Conservation (phyloP, 92 coral and sea anemone genomes). For the Parazoanthus darwini region DNA sequence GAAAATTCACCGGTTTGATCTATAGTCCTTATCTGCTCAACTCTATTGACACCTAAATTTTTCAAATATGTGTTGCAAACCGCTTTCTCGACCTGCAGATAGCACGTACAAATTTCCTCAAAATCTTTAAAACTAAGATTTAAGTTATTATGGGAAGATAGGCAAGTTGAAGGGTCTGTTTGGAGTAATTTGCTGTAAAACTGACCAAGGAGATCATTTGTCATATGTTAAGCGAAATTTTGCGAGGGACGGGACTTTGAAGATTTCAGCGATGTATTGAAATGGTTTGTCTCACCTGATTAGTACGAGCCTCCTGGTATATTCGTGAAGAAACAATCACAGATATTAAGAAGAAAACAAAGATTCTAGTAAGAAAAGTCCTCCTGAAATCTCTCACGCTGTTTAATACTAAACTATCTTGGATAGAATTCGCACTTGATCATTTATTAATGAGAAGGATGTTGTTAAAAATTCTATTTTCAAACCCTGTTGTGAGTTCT, state of each 20-base stretch:
- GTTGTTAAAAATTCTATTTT: constrained; percentile 24
- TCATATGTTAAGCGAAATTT: neutral
- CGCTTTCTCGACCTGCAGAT: neutral
- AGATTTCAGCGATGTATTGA: neutral
- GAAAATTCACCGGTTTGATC: neutral
- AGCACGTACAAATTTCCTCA: neutral
- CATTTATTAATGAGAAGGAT: constrained; percentile 24
- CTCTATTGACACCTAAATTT: neutral
- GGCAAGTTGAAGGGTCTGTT: neutral
- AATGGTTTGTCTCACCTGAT: neutral
- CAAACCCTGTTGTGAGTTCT: constrained; percentile 4
- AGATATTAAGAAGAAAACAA: constrained; percentile 3
- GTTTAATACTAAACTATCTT: neutral
- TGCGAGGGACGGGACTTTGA: neutral
- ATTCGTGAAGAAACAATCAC: neutral
- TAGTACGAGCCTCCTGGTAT: neutral
- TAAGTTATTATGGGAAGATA: neutral
- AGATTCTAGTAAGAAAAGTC: neutral
- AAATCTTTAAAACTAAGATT: neutral
- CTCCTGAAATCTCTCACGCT: neutral
- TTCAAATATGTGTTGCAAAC: too few relatives aligned
- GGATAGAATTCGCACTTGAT: constrained; percentile 21
- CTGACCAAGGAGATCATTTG: neutral
- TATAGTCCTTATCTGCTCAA: neutral
- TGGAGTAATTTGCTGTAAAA: neutral